Percentiles rank a stretch among this genome's conserved stretches.
Conservation (phyloP, 2,888 invertebrate species). For the Melangyna quadrimaculata region DNA sequence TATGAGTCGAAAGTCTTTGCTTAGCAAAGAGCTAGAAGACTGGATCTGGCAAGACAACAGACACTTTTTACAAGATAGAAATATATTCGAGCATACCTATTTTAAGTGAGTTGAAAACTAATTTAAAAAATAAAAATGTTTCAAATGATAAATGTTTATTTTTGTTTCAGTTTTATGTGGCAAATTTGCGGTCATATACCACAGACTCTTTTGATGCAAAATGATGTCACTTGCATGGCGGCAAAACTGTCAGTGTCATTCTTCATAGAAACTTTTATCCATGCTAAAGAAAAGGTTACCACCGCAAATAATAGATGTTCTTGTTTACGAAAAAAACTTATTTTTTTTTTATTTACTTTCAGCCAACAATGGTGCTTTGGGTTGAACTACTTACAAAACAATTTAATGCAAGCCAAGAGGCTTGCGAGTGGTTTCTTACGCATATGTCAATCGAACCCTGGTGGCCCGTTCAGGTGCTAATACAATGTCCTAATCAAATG, state of each 20-base stretch:
- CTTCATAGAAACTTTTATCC: slow-evolving; percentile 97
- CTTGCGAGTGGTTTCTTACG: slow-evolving; percentile 95
- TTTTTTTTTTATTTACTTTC: slow-evolving; percentile 29
- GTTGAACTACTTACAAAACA: slow-evolving; percentile 96
- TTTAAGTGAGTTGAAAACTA: slow-evolving; percentile 89
- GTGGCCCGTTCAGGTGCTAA: slow-evolving; percentile 97
- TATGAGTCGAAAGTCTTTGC: slow-evolving; percentile 75
- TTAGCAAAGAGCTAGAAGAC: slow-evolving; percentile 88
- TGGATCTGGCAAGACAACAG: slow-evolving; percentile 99
- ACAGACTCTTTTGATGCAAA: slow-evolving; percentile 90
- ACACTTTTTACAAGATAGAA: slow-evolving; percentile 96
- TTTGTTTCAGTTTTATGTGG: slow-evolving; percentile 92
- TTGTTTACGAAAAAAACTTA: not conserved
- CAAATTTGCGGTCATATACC: slow-evolving; percentile 97
- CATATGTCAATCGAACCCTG: slow-evolving; percentile 96
- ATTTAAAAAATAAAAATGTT: not conserved
- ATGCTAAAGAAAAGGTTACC: slow-evolving; percentile 95
- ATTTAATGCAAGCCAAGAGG: slow-evolving; percentile 94
- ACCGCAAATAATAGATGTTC: not conserved
- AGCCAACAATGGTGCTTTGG: slow-evolving; percentile 98
- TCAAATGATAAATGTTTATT: not conserved
- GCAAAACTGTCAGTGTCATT: slow-evolving; percentile 95
- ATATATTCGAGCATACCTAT: slow-evolving; percentile 97
- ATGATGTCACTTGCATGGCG: slow-evolving; percentile 91
- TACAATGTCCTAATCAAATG: slow-evolving; percentile 98